phyloP scores from a whole-genome alignment of 1,140 invertebrate genomes.

The Sycobia sp. region DNA sequence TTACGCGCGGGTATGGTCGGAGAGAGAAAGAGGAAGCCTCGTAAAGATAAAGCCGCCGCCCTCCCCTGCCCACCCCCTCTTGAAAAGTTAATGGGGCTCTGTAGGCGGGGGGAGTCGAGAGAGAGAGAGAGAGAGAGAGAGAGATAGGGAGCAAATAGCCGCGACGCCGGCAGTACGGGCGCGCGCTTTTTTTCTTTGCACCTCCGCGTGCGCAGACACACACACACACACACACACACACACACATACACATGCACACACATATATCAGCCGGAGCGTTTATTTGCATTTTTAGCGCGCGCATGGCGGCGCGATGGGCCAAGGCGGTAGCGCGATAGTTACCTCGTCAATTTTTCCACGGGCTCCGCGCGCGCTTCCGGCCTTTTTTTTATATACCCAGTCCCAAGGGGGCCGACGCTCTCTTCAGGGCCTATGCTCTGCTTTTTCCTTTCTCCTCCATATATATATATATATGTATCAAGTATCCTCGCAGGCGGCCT shows the following conservation, averaged over 20 bases:
- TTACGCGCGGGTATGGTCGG: too few species aligned
- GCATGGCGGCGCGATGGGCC: background rate
- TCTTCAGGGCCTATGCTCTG: too few species aligned
- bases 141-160: background rate
- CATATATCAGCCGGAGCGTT: background rate
- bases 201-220: too few species aligned
- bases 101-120: too few species aligned
- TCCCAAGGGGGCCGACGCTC: too few species aligned
- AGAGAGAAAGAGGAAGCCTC: constrained; percentile 23
- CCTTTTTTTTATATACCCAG: too few species aligned
- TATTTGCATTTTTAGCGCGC: constrained; percentile 11
- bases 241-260: too few species aligned
- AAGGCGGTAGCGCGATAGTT: background rate
- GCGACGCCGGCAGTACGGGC: background rate
- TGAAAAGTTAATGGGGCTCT: constrained; percentile 9
- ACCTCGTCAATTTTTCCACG: background rate
- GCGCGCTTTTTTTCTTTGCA: background rate
- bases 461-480: too few species aligned
- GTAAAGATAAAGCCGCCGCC: constrained; percentile 18
- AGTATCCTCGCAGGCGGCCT: too few species aligned
- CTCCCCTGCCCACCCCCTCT: background rate
- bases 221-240: too few species aligned
- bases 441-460: background rate
- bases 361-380: too few species aligned
- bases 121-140: too few species aligned